Evolutionary conservation across 2,113 vertebrate genomes (phyloP).

Genomic region (Psephotus haematonotus): DNA sequence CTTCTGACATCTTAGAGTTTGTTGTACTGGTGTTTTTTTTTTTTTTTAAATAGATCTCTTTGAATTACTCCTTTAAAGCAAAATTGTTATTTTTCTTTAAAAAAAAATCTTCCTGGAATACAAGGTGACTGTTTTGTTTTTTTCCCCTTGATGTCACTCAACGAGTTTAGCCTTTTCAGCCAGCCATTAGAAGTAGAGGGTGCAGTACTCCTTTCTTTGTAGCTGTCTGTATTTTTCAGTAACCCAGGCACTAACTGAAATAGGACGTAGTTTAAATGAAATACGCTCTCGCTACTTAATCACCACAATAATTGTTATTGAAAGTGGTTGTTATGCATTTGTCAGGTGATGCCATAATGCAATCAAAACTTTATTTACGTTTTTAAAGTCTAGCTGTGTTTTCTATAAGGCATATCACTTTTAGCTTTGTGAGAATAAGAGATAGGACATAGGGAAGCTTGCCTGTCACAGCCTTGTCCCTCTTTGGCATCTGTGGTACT

Average conservation of each 20-base stretch:
- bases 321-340: neutral
- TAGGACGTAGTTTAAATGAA: neutral
- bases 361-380: neutral
- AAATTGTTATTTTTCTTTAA: neutral
- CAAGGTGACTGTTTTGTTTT: neutral
- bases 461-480: neutral
- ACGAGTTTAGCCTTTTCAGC: slow-evolving; percentile 14
- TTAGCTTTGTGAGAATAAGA: neutral
- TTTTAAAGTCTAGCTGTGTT: neutral
- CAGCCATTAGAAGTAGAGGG: neutral
- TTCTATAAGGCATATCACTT: neutral
- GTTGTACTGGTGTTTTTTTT: neutral
- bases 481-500: accelerated
- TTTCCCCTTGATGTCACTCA: neutral
- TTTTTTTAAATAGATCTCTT: neutral
- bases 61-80: neutral
- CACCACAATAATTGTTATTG: neutral
- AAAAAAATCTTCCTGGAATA: slow-evolving; percentile 1
- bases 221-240: neutral
- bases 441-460: neutral
- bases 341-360: neutral
- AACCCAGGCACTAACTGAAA: neutral
- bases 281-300: neutral
- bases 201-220: neutral
- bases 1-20: slow-evolving; percentile 50